Base-by-base conservation (phyloP, 1,140 invertebrate species). In the Thalassaphorura encarpata region DNA sequence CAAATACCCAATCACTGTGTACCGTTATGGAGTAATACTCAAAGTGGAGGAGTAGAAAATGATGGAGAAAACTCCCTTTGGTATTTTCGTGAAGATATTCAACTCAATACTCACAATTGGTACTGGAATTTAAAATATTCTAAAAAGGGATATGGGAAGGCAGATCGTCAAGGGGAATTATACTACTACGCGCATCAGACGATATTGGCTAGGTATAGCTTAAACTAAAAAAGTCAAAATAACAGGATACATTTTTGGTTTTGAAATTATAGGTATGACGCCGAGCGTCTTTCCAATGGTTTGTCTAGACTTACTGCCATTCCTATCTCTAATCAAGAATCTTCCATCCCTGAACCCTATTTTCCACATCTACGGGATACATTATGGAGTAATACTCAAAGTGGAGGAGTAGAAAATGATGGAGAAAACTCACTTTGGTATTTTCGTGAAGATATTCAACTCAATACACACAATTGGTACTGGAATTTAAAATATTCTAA, bases 311-410 rank as follows among this genome's bases (percentile, higher is more conserved):
- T 52, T 2, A 27, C 8, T 27, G 4, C 18, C 19, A 13, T 19
- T 4, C 29, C 8, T 11, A n/a, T n/a, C n/a, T n/a, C n/a, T n/a
- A n/a, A n/a, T n/a, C n/a, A n/a, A n/a, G 26, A 13, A 31, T 24
- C n/a, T 18, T 3, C 24, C 2, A 29, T 42, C 41, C 3, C 15
- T 13, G 50, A 41, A n/a, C 23, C 33, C 11, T 52, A 41, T 27
- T 52, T 24, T 42, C 27, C 50, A 4, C 27, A 52, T 41, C n/a
- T 66, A 21, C n/a, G n/a, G n/a, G n/a, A n/a, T n/a, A n/a, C n/a
- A n/a, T n/a, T n/a, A n/a, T n/a, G n/a, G n/a, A n/a, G n/a, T n/a
- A n/a, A n/a, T n/a, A n/a, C n/a, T n/a, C n/a, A n/a, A n/a, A n/a
- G n/a, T n/a, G n/a, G n/a, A n/a, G n/a, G n/a, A n/a, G n/a, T n/a